Evolutionary conservation across 2,113 vertebrate genomes (phyloP).

Genomic region (Melanostigma gelatinosum): DNA sequence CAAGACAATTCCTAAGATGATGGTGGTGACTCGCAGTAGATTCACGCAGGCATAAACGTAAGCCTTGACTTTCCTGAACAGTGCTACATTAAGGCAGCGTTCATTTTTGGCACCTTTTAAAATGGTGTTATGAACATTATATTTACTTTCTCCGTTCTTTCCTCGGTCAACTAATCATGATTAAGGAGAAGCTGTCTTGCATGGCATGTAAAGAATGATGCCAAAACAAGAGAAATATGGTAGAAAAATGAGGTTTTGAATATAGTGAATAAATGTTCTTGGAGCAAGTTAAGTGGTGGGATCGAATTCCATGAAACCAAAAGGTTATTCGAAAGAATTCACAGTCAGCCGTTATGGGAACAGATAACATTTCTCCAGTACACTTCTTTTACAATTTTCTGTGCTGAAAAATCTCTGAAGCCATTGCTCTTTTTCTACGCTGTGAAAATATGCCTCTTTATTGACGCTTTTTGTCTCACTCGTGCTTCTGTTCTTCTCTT

Average conservation of each 20-base stretch:
- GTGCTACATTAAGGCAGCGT: neutral
- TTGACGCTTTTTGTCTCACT: slow-evolving; percentile 20
- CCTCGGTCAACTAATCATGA: neutral
- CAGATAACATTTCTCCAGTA: neutral
- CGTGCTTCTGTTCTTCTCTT: slow-evolving; percentile 10
- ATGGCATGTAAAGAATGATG: neutral
- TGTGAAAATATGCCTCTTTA: neutral
- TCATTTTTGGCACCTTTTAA: neutral
- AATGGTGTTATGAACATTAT: neutral
- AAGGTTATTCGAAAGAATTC: neutral
- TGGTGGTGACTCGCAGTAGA: neutral
- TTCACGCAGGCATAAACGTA: neutral
- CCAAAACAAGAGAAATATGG: neutral
- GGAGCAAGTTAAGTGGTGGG: neutral
- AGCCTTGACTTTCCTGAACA: neutral
- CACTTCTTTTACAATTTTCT: neutral
- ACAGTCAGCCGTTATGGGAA: neutral
- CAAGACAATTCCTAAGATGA: neutral
- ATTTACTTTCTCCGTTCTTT: neutral
- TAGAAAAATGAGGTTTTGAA: neutral
- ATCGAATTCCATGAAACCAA: slow-evolving; percentile 9
- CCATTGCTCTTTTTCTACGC: neutral
- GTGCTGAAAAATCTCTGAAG: neutral
- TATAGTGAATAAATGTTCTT: neutral
- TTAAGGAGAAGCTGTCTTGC: neutral